Conservation (phyloP, 2,797 vertebrate species). For the Hippoglossus hippoglossus region DNA sequence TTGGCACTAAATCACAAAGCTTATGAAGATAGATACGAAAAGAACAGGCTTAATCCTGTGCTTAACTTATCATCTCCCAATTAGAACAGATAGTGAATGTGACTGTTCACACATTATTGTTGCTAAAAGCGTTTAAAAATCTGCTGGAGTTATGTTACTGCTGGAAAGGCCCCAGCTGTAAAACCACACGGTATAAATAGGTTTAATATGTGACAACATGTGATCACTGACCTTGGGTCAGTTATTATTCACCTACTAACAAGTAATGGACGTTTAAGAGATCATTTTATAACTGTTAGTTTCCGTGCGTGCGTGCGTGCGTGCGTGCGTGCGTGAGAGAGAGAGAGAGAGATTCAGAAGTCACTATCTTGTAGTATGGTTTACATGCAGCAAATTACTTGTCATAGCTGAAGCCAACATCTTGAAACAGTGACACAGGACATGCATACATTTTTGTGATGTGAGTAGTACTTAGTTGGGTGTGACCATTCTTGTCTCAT, state of each 20-base stretch:
- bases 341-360: constrained; percentile 62
- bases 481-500: too few species aligned
- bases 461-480: too few species aligned
- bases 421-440: constrained; percentile 1
- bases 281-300: constrained; percentile 16
- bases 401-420: constrained; percentile 26
- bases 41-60: neutral
- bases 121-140: constrained; percentile 30
- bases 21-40: neutral
- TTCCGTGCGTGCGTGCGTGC: constrained; percentile 9
- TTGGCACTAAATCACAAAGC: constrained; percentile 3
- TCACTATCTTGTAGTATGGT: constrained; percentile 47
- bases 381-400: constrained; percentile 44
- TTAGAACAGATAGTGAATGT: constrained; percentile 8
- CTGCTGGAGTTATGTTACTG: constrained; percentile 27
- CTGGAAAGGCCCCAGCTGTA: constrained; percentile 26
- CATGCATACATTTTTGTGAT: neutral
- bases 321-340: neutral
- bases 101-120: constrained; percentile 2
- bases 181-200: constrained; percentile 51
- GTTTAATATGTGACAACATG: constrained; percentile 51
- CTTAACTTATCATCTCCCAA: constrained; percentile 1
- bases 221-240: constrained; percentile 43
- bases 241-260: constrained; percentile 31
- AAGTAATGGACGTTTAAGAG: constrained; percentile 4